Base-by-base conservation (phyloP, 2,888 invertebrate genomes). In the Philopedon plagiatum region DNA sequence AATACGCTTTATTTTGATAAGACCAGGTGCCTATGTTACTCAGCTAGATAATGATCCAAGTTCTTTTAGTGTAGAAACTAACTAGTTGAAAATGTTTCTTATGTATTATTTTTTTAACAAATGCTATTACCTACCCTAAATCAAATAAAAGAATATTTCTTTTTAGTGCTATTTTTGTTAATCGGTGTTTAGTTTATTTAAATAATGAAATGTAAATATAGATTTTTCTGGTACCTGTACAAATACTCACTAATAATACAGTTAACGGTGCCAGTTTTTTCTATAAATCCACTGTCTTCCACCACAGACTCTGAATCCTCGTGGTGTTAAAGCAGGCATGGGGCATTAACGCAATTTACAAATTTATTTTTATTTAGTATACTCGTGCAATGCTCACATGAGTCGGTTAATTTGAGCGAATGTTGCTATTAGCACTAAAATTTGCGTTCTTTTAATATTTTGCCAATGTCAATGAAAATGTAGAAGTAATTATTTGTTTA, bases 281-380 rank as follows among this genome's bases (percentile, higher is more conserved):
- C 60, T 41, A 39, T 82, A 83, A 85, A 85, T 85, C 85, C 83
- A 82, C 80, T 80, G 85, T 86, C 85, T 86, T 86, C 85, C 85
- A 83, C 82, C 81, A 83, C 81, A 78, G 74, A 77, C 75, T 63
- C 49, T 13, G 21, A 11, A 68, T 78, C 76, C 79, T 79, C 82
- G 84, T 84, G 84, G 82, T 82, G 81, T 79, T 75, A 75, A 60
- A 78, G 82, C 83, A 83, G 84, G 83, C 83, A 81, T 81, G 84
- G 83, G 83, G 84, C 84, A 83, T 81, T 78, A 80, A 78, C n/a
- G 72, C 72, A 72, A 72, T 61, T 49, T 70, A n/a, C 15, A 37
- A 11, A 54, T 15, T 15, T 29, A 26, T 13, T 23, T 26, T 49
- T 13, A 9, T 39, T 46, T 32, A 46, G 29, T 57, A 18, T 19